phyloP scores from a whole-genome alignment of 2,888 invertebrate species.

The Acleris cristana region DNA sequence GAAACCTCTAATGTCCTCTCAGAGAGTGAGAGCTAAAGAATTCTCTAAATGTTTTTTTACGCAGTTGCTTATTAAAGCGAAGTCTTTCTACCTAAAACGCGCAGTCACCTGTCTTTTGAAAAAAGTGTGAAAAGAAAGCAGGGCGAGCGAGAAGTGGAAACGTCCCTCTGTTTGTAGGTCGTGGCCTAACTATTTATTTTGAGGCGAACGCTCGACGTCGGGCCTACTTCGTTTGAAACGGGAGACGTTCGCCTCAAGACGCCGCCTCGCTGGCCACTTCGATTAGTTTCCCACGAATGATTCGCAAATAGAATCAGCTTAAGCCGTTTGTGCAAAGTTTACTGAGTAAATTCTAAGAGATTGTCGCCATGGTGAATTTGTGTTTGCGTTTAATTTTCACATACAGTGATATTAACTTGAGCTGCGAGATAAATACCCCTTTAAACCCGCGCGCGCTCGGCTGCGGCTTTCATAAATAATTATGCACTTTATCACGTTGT shows the following conservation, averaged over 20 bases:
- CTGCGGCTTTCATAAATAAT: slow-evolving; percentile 29
- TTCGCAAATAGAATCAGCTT: slow-evolving; percentile 10
- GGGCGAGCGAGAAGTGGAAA: slow-evolving; percentile 55
- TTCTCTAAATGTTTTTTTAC: slow-evolving; percentile 57
- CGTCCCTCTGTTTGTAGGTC: slow-evolving; percentile 57
- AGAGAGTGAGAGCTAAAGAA: slow-evolving; percentile 42
- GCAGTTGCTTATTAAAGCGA: slow-evolving; percentile 41
- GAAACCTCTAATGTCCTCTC: slow-evolving; percentile 39
- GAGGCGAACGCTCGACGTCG: slow-evolving; percentile 13
- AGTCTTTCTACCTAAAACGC: slow-evolving; percentile 54
- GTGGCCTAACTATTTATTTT: slow-evolving; percentile 54
- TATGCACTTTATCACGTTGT: slow-evolving; percentile 32
- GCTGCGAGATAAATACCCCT: slow-evolving; percentile 25
- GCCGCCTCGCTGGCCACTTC: slow-evolving; percentile 16
- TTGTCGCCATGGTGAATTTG: slow-evolving; percentile 24
- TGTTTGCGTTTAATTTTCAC: slow-evolving; percentile 35
- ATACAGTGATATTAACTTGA: slow-evolving; percentile 32
- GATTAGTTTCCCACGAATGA: slow-evolving; percentile 23
- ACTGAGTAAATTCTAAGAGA: slow-evolving; percentile 18
- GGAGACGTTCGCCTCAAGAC: slow-evolving; percentile 22
- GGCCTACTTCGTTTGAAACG: slow-evolving; percentile 30
- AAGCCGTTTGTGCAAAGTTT: slow-evolving; percentile 3
- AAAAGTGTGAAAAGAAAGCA: slow-evolving; percentile 61
- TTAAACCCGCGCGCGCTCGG: slow-evolving; percentile 16
- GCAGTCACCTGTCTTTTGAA: slow-evolving; percentile 64